Evolutionary conservation across 2,888 invertebrate genomes (phyloP).

Genomic region (Geotrupes spiniger): DNA sequence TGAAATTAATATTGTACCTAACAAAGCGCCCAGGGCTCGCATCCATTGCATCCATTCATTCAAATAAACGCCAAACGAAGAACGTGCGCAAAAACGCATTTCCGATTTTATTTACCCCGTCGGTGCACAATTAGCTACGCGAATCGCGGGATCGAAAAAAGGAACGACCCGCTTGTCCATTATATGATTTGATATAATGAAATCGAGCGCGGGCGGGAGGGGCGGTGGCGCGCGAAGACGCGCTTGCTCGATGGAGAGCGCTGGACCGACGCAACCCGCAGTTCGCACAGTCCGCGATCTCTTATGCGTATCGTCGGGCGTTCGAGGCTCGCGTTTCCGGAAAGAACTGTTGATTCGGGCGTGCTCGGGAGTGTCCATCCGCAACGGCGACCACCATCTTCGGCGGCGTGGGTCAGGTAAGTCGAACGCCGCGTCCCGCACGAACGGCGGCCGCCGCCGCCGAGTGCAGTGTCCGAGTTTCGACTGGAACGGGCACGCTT

Average conservation of each 20-base stretch:
- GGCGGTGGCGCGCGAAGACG: conserved; percentile 15
- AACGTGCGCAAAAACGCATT: too few species aligned
- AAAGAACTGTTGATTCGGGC: conserved; percentile 27
- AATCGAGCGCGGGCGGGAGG: conserved; percentile 2
- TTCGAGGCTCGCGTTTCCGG: conserved; percentile 14
- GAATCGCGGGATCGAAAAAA: neutral
- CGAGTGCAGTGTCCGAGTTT: too few species aligned
- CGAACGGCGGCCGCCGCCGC: conserved; percentile 1
- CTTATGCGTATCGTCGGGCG: conserved; percentile 26
- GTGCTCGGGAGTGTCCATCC: conserved; percentile 16
- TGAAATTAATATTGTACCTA: too few species aligned
- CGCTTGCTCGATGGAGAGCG: conserved; percentile 26
- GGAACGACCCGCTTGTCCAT: conserved; percentile 4
- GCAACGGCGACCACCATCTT: neutral
- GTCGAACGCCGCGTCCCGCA: conserved; percentile 11
- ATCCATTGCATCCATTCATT: too few species aligned
- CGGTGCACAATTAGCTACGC: conserved; percentile 1
- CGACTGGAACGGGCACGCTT: too few species aligned
- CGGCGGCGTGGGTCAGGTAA: conserved; percentile 18
- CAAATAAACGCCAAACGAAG: too few species aligned
- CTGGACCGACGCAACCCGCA: conserved; percentile 27
- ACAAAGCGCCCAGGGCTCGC: too few species aligned
- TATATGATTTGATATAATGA: conserved; percentile 8
- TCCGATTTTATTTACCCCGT: neutral
- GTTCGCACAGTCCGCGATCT: conserved; percentile 26